Base-by-base conservation (phyloP, 2,797 vertebrate species). In the Neosilurus hyrtlii region DNA sequence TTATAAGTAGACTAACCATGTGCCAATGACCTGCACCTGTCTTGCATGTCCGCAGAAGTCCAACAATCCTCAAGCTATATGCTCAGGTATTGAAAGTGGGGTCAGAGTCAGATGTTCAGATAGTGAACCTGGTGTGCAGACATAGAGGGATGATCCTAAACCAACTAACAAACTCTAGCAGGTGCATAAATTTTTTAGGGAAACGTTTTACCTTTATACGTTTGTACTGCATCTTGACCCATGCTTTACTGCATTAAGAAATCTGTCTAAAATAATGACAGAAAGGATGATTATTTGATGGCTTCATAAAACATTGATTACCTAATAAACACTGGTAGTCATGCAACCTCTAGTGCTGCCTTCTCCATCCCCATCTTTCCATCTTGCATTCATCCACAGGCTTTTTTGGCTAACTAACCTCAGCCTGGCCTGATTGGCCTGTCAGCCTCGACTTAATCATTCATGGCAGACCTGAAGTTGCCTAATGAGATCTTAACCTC, bases 401-500 rank as follows among this genome's bases (percentile, higher is more conserved):
- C 56, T 77, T 51, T 73, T 37, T 79, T 51, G 63, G 70, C 70
- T 43, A 59, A 62, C 22, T 68, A 77, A 62, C 59, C 68, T 73
- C 81, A 82, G 30, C 57, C 59, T 82, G 65, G 67, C 71, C 88
- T 75, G 90, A 92, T 91, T 91, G 84, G n/a, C 63, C 37, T 80
- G 87, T 79, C 87, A 86, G n/a, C 52, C 20, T 57, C 5, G 24
- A 16, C 24, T 35, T 86, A 84, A 86, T 88, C 84, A 84, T 43
- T 85, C 78, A 83, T 81, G 86, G 86, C 86, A 87, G 86, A 88
- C 66, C 57, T 82, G 81, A 85, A 80, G 88, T 84, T 80, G 70
- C 86, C 89, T 89, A 91, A 92, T 88, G 52, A 89, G 87, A 88
- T 73, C 72, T 86, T 88, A 83, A 89, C 83, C 78, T 43, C 85